Percentiles rank a stretch among this genome's conserved stretches.
Evolutionary conservation across 2,113 vertebrate genomes (phyloP).

Genomic region (Toxotes jaculatrix): DNA sequence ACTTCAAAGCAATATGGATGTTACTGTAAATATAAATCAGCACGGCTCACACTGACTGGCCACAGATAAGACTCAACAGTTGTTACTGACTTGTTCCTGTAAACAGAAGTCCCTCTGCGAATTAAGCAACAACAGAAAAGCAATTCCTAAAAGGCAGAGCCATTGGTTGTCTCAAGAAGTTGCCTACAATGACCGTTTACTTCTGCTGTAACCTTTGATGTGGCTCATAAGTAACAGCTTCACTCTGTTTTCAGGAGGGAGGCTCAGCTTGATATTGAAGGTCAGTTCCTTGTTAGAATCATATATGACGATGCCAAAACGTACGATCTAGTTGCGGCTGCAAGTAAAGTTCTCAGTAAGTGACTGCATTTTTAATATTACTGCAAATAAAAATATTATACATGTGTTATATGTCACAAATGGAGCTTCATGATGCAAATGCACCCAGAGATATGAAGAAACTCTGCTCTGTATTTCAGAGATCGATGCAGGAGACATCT

Average conservation of each 20-base stretch:
- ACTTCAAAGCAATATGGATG: slow-evolving; percentile 21
- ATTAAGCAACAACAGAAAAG: slow-evolving; percentile 7
- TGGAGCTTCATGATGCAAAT: not conserved
- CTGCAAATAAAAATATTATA: not conserved
- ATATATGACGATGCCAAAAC: slow-evolving; percentile 99
- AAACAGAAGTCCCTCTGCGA: not conserved
- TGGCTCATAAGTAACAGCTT: slow-evolving; percentile 36
- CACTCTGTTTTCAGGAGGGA: slow-evolving; percentile 88
- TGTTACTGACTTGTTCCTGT: slow-evolving; percentile 7
- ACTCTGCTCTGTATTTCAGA: slow-evolving; percentile 83
- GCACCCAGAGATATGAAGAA: not conserved
- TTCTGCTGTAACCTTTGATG: slow-evolving; percentile 37
- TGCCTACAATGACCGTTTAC: slow-evolving; percentile 6
- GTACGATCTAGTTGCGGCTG: slow-evolving; percentile 96
- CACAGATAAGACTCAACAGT: not conserved
- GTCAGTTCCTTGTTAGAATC: slow-evolving; percentile 98
- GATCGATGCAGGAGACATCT: slow-evolving; percentile 95
- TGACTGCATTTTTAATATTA: slow-evolving; percentile 35
- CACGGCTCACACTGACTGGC: not conserved
- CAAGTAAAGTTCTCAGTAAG: slow-evolving; percentile 99
- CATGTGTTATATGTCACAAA: not conserved
- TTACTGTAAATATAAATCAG: slow-evolving; percentile 1
- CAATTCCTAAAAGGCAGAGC: slow-evolving; percentile 10
- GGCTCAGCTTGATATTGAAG: slow-evolving; percentile 97
- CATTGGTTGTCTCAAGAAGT: slow-evolving; percentile 16